Evolutionary conservation across 53 echinoderm and acorn worm species (phyloP).

Genomic region (Mesocentrotus franciscanus): DNA sequence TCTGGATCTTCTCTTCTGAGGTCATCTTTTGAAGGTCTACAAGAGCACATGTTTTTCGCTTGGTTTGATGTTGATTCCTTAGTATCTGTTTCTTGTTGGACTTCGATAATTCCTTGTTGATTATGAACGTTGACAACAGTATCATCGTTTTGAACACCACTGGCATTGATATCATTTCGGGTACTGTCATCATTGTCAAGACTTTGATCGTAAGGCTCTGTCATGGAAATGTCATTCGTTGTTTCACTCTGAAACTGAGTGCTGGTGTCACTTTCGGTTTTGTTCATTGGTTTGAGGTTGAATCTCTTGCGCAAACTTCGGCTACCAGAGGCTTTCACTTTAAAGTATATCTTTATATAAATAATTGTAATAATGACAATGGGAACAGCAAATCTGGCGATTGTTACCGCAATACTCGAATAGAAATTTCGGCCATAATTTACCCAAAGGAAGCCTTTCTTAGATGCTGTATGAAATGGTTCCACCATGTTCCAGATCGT

Average conservation of each 20-base stretch:
- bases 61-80: not conserved
- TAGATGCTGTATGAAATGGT: not conserved
- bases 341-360: not conserved
- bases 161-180: not conserved
- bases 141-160: not conserved
- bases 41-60: not conserved
- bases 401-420: not conserved
- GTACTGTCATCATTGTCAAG: not conserved
- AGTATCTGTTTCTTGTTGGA: not conserved
- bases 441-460: not conserved
- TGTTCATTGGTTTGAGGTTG: not conserved
- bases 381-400: not conserved
- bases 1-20: not conserved
- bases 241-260: not conserved
- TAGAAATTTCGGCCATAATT: not conserved
- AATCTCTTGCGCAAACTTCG: not conserved
- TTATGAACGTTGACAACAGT: not conserved
- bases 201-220: not conserved
- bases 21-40: not conserved
- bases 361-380: not conserved
- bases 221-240: not conserved
- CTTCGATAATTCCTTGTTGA: not conserved
- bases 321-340: not conserved
- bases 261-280: not conserved
- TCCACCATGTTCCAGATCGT: constrained; percentile 9